Conservation (phyloP, 2,888 invertebrate genomes). For the Temnothorax rugatulus region DNA sequence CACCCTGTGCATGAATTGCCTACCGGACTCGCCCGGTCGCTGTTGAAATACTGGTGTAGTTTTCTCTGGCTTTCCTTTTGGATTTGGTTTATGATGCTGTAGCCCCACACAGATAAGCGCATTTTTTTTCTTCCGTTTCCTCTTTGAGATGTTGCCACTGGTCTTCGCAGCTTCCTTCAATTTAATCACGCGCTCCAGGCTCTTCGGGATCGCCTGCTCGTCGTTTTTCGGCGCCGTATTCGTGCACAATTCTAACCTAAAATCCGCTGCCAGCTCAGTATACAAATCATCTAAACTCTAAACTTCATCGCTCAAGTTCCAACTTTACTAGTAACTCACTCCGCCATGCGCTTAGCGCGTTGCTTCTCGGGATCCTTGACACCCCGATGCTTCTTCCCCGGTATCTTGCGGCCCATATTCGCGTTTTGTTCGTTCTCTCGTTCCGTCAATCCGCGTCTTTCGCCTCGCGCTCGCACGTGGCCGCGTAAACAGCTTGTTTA, state of each 20-base stretch:
- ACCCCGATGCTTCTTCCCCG: constrained; percentile 93
- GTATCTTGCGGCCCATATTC: constrained; percentile 92
- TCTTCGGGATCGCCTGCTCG: constrained; percentile 92
- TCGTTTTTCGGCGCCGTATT: constrained; percentile 92
- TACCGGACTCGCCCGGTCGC: constrained; percentile 89
- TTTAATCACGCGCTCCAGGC: constrained; percentile 89
- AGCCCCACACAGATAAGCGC: constrained; percentile 80
- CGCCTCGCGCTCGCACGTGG: not conserved
- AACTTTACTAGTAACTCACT: constrained; percentile 86
- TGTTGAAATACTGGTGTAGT: constrained; percentile 88
- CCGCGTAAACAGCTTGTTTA: not conserved
- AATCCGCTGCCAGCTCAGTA: constrained; percentile 19
- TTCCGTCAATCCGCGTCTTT: not conserved
- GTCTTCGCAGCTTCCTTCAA: constrained; percentile 87
- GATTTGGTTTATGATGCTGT: constrained; percentile 59
- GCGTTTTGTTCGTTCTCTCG: not conserved
- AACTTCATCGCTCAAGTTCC: not conserved
- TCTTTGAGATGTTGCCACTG: constrained; percentile 84
- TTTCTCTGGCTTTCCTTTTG: constrained; percentile 85
- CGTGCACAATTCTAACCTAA: constrained; percentile 91
- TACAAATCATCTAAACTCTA: not conserved
- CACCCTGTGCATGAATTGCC: constrained; percentile 89
- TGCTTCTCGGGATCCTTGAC: constrained; percentile 93
- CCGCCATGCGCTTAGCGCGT: constrained; percentile 88
- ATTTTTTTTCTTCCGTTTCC: constrained; percentile 79